These are phyloP conservation scores for Platycheirus rosarum DNA, from an alignment of 2,888 invertebrate genomes.

Conservation along the genomic window DNA sequence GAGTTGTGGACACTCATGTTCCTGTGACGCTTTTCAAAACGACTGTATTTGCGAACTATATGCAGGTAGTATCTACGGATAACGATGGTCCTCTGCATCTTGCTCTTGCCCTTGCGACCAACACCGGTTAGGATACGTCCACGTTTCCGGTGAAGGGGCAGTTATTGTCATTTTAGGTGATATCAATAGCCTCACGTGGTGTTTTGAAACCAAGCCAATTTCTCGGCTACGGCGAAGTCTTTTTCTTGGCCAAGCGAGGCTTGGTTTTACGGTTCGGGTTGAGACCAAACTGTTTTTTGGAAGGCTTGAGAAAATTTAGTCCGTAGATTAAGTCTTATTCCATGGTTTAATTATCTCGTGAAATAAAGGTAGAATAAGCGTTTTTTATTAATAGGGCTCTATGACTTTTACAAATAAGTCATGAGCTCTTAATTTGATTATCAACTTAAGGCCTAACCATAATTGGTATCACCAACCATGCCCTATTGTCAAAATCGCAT, in stretches of 20 bases:
- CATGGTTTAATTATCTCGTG: too few species aligned
- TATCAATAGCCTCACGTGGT: slow-evolving; percentile 97
- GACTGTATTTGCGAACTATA: slow-evolving; percentile 98
- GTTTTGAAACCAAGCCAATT: slow-evolving; percentile 98
- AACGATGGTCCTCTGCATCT: slow-evolving; percentile 99
- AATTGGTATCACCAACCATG: too few species aligned
- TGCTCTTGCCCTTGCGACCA: slow-evolving; percentile 98
- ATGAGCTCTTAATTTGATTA: too few species aligned
- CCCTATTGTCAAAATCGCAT: too few species aligned
- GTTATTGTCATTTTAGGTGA: slow-evolving; percentile 99
- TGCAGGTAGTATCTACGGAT: slow-evolving; percentile 99
- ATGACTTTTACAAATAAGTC: too few species aligned
- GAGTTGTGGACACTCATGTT: slow-evolving; percentile 99
- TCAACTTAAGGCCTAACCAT: too few species aligned
- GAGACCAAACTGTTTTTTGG: slow-evolving; percentile 95
- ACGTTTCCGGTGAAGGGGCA: slow-evolving; percentile 99
- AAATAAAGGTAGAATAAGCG: too few species aligned
- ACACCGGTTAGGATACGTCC: slow-evolving; percentile 98
- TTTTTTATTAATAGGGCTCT: too few species aligned
- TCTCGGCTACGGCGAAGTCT: slow-evolving; percentile 91
- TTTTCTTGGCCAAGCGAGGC: slow-evolving; percentile 88
- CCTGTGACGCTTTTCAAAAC: slow-evolving; percentile 99
- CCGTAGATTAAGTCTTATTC: too few species aligned
- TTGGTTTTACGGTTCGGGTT: slow-evolving; percentile 92
- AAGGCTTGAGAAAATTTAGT: too few species aligned